Conservation (phyloP, 2,888 invertebrate genomes). For the Pyrocoelia pectoralis region DNA sequence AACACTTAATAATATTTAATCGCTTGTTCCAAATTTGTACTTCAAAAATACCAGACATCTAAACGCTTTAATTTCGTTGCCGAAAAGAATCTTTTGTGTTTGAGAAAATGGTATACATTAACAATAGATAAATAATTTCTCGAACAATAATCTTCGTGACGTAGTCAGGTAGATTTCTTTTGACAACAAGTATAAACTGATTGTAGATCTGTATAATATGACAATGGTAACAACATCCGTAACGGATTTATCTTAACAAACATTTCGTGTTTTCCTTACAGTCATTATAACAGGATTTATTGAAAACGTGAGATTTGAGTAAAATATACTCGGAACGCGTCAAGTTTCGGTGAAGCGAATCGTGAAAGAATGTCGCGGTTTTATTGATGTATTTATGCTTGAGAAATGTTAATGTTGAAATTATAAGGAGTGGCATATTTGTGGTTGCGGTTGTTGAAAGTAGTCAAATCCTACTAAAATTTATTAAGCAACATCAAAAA, state of each 20-base stretch:
- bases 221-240: constrained; percentile 2
- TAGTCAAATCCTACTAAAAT: neutral
- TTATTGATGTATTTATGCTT: constrained; percentile 27
- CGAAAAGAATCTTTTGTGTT: no score
- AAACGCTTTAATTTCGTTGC: no score
- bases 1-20: neutral
- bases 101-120: neutral
- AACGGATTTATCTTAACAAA: neutral
- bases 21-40: neutral
- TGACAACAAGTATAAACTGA: neutral
- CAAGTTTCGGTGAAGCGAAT: constrained; percentile 28
- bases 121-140: neutral
- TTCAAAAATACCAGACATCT: no score
- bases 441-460: constrained; percentile 24
- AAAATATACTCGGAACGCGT: constrained; percentile 22
- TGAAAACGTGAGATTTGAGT: constrained; percentile 6
- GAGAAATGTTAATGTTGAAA: constrained; percentile 30
- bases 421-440: constrained; percentile 34
- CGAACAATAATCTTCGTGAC: neutral
- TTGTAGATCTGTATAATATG: neutral
- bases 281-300: constrained; percentile 17
- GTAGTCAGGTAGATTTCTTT: constrained; percentile 5
- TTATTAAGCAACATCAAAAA: neutral
- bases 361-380: constrained; percentile 32
- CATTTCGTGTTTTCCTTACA: neutral